Conservation (phyloP, 1,140 invertebrate genomes). For the Diuraphis noxia region DNA sequence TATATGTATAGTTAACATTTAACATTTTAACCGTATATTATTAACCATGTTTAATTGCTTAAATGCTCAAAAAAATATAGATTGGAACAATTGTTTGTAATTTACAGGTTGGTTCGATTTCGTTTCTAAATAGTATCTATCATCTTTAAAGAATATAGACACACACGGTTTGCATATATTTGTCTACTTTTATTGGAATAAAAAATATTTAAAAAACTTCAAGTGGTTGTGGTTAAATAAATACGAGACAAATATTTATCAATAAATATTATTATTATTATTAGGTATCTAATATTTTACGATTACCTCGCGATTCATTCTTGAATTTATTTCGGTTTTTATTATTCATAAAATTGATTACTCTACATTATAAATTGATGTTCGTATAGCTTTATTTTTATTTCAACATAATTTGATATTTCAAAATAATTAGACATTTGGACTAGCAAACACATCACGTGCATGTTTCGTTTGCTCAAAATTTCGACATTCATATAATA, state of each 20-base stretch:
- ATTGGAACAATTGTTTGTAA: neutral
- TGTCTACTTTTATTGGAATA: neutral
- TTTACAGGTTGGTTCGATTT: neutral
- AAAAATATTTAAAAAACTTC: neutral
- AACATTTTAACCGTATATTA: neutral
- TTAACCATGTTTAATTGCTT: neutral
- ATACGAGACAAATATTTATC: neutral
- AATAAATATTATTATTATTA: neutral
- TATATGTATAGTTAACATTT: neutral
- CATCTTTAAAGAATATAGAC: neutral
- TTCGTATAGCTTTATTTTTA: neutral
- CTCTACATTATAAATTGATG: neutral
- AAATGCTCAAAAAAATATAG: neutral
- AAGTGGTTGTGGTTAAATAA: neutral
- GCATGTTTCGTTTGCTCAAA: neutral
- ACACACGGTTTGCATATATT: neutral
- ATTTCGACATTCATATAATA: neutral
- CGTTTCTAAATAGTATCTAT: neutral
- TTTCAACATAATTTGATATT: neutral
- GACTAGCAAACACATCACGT: neutral
- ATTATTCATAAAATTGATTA: neutral
- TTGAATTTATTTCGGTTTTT: neutral
- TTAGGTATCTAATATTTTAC: neutral
- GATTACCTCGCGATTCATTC: neutral
- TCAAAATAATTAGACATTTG: too few species aligned